Evolutionary conservation across 2,797 vertebrate species (phyloP).

Genomic region (Cetoscarus ocellatus): DNA sequence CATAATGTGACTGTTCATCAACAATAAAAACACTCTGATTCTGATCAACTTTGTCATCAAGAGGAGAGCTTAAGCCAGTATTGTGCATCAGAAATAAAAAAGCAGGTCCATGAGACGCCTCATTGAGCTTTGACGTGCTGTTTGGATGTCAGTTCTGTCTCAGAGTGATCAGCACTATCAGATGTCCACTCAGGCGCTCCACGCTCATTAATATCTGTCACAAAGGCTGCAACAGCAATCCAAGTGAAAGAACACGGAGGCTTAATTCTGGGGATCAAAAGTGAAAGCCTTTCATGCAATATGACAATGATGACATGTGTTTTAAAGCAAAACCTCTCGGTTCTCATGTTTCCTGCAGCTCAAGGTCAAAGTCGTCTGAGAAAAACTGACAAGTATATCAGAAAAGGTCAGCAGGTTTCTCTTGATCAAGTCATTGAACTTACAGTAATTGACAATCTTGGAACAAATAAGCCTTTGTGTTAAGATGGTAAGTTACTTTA

Average conservation of each 20-base stretch:
- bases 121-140: conserved; percentile 17
- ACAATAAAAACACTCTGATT: too few species aligned
- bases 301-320: conserved; percentile 48
- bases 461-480: neutral
- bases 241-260: conserved; percentile 25
- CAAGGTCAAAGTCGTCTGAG: neutral
- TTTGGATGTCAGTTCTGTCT: conserved; percentile 26
- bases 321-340: conserved; percentile 33
- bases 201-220: conserved; percentile 70
- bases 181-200: conserved; percentile 55
- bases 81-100: conserved; percentile 33
- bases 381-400: neutral
- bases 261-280: conserved; percentile 24
- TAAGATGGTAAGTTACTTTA: neutral
- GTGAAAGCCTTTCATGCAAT: conserved; percentile 32
- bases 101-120: conserved; percentile 34
- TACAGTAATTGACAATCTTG: neutral
- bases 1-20: too few species aligned
- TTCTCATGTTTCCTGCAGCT: conserved; percentile 32
- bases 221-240: conserved; percentile 14
- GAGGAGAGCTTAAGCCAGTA: too few species aligned
- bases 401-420: neutral
- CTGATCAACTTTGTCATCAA: too few species aligned
- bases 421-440: too few species aligned
- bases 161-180: conserved; percentile 65